Base-by-base conservation (phyloP, 2,888 invertebrate species). In the Ferrisia virgata region DNA sequence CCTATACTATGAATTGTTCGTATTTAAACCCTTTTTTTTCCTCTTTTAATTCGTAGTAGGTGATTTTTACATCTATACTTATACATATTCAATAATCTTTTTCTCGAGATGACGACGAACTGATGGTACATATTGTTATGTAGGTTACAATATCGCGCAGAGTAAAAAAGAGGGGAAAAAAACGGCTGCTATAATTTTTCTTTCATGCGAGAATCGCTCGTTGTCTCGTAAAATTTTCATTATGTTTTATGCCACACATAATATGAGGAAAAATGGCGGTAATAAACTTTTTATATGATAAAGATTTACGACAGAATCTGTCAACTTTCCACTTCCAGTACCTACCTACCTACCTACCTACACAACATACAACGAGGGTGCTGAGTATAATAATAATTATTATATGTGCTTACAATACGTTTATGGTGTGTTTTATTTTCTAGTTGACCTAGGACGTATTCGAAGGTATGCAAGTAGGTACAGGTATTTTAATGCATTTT, bases 241-340 rank as follows among this genome's bases (percentile, higher is more conserved):
- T 79, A 79, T 43, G 3, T 79, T n/a, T n/a, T n/a, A n/a, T n/a
- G n/a, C n/a, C n/a, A n/a, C n/a, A n/a, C n/a, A n/a, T n/a, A n/a
- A 79, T 31, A 25, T 15, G 43, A 79, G 43, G 47, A 79, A 47
- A 47, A 79, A 43, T 25, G 79, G 47, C 47, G 53, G 72, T 22
- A 72, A 79, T 79, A 79, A 79, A 79, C 47, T n/a, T 79, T 47
- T 79, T 79, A 79, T 79, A 31, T 79, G 33, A n/a, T 9, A 72
- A 18, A 72, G 72, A 72, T 72, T 72, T 72, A 72, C 72, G 72
- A 72, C 33, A 13, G 15, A 18, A 33, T 72, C 72, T 72, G 72
- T 72, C 33, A 72, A 64, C 58, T 64, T 64, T 64, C 25, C 72
- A 31, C 33, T 72, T n/a, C n/a, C n/a, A n/a, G n/a, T n/a, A n/a